Conservation (phyloP, 2,113 vertebrate species). For the Talpa occidentalis region DNA sequence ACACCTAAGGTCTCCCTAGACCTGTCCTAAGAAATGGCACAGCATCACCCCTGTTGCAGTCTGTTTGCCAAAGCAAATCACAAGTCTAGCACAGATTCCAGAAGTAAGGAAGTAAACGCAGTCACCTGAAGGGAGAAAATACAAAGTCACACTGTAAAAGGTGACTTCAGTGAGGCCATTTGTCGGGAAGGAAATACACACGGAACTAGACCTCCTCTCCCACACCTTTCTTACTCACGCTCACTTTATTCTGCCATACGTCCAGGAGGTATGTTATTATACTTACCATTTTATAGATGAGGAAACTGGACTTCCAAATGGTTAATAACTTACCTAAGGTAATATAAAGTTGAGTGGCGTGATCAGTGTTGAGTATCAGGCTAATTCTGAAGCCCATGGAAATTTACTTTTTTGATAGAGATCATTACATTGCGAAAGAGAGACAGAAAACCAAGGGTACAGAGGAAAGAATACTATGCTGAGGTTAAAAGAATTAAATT, state of each 20-base stretch:
- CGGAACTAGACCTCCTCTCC: neutral
- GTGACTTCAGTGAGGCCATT: neutral
- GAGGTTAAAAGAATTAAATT: neutral
- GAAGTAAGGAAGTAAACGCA: neutral
- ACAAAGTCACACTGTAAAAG: neutral
- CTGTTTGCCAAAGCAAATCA: neutral
- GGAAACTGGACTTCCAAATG: neutral
- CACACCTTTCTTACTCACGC: neutral
- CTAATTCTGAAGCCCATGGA: neutral
- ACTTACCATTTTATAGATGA: neutral
- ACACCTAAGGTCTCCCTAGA: neutral
- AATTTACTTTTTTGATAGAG: constrained; percentile 10
- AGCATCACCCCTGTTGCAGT: neutral
- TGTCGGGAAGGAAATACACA: neutral
- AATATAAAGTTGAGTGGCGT: neutral
- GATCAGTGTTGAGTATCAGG: neutral
- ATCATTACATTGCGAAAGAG: neutral
- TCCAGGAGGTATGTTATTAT: neutral
- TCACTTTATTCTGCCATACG: neutral
- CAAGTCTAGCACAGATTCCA: neutral
- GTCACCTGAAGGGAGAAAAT: neutral
- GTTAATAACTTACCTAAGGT: neutral
- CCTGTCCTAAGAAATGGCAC: neutral
- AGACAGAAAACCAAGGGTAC: neutral
- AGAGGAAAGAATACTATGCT: neutral